Percentiles rank a stretch among this genome's conserved stretches.
Conservation (phyloP, 2,888 invertebrate genomes). For the Lucinisca nassula region DNA sequence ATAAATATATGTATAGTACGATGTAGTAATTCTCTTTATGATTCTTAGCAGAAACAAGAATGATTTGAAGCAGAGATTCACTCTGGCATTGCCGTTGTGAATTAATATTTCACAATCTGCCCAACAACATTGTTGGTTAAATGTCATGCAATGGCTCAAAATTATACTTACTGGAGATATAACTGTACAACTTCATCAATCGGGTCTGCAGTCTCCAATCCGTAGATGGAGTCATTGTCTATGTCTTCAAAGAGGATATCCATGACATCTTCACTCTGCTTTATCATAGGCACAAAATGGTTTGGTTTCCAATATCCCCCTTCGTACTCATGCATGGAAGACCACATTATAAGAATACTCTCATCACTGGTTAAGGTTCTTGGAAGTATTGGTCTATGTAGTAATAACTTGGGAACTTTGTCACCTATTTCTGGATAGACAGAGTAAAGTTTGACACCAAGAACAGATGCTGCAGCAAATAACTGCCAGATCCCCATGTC, state of each 20-base stretch:
- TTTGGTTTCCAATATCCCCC: conserved; percentile 34
- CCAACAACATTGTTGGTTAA: too few relatives aligned
- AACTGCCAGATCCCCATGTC: conserved; percentile 56
- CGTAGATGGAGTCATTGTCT: not conserved
- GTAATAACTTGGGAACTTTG: not conserved
- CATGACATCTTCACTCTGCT: not conserved
- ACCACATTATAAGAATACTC: not conserved
- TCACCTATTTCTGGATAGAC: conserved; percentile 41
- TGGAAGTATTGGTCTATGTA: conserved; percentile 22
- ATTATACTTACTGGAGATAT: too few relatives aligned
- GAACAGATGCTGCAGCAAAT: conserved; percentile 26
- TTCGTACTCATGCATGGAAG: not conserved
- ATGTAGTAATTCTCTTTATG: too few relatives aligned
- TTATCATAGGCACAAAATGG: conserved; percentile 31
- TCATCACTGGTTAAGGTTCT: not conserved
- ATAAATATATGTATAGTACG: too few relatives aligned
- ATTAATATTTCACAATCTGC: too few relatives aligned
- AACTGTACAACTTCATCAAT: not conserved
- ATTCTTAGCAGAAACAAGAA: too few relatives aligned
- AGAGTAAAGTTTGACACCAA: conserved; percentile 25
- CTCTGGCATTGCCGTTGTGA: too few relatives aligned
- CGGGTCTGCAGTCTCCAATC: not conserved
- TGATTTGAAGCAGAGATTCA: too few relatives aligned
- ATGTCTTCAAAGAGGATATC: conserved; percentile 3
- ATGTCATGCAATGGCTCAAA: too few relatives aligned